These are phyloP conservation scores for Chloromyia formosa DNA, from an alignment of 2,888 invertebrate species.

Conservation along the genomic window DNA sequence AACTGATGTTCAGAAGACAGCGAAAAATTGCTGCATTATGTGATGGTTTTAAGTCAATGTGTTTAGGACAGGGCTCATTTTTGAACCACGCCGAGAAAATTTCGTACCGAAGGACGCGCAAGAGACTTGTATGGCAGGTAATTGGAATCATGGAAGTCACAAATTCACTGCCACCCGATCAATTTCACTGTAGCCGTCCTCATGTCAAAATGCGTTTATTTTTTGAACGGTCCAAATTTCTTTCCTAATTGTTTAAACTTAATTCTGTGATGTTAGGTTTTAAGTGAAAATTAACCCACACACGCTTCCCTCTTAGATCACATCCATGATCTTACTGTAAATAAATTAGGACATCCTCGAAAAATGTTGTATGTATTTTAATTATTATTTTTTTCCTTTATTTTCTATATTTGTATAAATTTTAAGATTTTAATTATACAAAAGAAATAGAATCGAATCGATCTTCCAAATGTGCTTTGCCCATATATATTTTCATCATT, in stretches of 20 bases:
- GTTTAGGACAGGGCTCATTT: too few relatives aligned
- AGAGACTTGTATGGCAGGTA: background rate
- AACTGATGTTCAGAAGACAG: constrained; percentile 49
- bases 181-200: background rate
- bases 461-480: constrained; percentile 17
- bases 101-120: background rate
- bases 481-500: constrained; percentile 9
- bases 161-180: background rate
- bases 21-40: constrained; percentile 50
- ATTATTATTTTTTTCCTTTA: constrained; percentile 11
- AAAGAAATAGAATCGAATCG: background rate
- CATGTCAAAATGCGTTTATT: background rate
- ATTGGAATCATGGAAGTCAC: too few relatives aligned
- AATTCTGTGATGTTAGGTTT: constrained; percentile 49
- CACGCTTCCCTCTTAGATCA: background rate
- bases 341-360: too few relatives aligned
- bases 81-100: background rate
- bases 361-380: too few relatives aligned
- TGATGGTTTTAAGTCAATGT: constrained; percentile 47
- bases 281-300: constrained; percentile 37
- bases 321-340: background rate
- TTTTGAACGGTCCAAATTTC: constrained; percentile 13
- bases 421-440: background rate
- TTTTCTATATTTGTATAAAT: constrained; percentile 2
- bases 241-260: constrained; percentile 45